Percentiles rank a stretch among this genome's conserved stretches.
Evolutionary conservation across 2,113 vertebrate species (phyloP).

Genomic region (Dromiciops gliroides): DNA sequence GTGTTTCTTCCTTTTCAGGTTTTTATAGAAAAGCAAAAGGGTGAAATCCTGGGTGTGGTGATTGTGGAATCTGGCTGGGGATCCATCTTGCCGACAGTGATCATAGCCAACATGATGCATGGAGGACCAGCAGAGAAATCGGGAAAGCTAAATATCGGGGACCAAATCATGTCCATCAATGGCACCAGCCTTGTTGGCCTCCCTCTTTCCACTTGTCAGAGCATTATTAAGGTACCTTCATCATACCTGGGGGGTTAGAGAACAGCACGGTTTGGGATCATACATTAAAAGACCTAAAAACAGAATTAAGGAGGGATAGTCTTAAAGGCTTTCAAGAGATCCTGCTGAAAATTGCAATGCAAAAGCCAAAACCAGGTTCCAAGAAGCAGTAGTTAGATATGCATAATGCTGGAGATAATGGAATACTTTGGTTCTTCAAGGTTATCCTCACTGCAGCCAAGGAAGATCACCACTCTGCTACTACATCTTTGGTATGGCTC

Average conservation of each 20-base stretch:
- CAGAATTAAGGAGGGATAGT: not conserved
- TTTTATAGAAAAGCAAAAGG: conserved; percentile 96
- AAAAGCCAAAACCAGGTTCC: not conserved
- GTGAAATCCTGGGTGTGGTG: conserved; percentile 96
- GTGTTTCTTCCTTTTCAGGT: conserved; percentile 84
- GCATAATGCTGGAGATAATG: not conserved
- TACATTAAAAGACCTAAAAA: not conserved
- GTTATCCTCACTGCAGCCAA: not conserved
- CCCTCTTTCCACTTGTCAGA: conserved; percentile 98
- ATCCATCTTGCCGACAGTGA: conserved; percentile 97
- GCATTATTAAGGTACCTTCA: conserved; percentile 94
- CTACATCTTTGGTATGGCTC: not conserved
- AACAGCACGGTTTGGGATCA: not conserved
- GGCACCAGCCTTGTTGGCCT: conserved; percentile 97
- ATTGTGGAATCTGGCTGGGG: conserved; percentile 99
- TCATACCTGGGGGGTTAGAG: not conserved
- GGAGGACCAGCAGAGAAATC: conserved; percentile 96
- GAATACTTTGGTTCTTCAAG: not conserved
- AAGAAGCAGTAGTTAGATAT: not conserved
- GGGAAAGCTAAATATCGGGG: conserved; percentile 95
- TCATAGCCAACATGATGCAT: conserved; percentile 99
- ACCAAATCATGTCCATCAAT: conserved; percentile 99
- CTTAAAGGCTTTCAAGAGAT: not conserved
- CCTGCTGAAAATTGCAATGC: not conserved
- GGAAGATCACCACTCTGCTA: not conserved